Percentiles rank a stretch among this genome's conserved stretches.
Evolutionary conservation across 2,113 vertebrate genomes (phyloP).

Genomic region (Crotalus viridis): DNA sequence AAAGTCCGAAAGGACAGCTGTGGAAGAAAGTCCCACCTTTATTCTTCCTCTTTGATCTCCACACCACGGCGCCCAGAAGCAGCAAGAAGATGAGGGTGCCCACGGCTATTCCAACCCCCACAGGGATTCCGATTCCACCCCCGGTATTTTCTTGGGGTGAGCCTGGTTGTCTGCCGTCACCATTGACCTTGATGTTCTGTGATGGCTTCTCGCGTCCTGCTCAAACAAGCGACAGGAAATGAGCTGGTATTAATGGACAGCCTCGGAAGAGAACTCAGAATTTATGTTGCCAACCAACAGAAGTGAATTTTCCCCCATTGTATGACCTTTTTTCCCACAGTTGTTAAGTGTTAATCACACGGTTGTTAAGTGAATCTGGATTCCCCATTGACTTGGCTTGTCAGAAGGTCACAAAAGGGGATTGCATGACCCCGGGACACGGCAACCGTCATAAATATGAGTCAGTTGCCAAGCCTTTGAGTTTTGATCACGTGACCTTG

Average conservation of each 20-base stretch:
- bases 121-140: neutral
- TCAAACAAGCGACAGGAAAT: neutral
- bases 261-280: no score
- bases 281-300: neutral
- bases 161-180: rapidly evolving
- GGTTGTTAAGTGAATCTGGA: no score
- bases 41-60: neutral
- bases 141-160: rapidly evolving
- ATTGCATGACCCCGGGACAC: no score
- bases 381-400: no score
- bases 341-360: no score
- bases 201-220: neutral
- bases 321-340: no score
- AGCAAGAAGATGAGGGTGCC: neutral
- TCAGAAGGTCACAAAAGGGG: no score
- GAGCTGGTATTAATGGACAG: no score
- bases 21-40: neutral
- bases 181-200: rapidly evolving
- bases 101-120: neutral
- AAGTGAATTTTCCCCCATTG: neutral
- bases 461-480: neutral
- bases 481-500: no score
- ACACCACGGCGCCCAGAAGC: neutral
- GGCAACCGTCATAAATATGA: no score
- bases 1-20: neutral